Percentiles rank a stretch among this genome's conserved stretches.
These are phyloP conservation scores for Nematostella vectensis DNA, from an alignment of 92 coral and sea anemone species.

Conservation along the genomic window DNA sequence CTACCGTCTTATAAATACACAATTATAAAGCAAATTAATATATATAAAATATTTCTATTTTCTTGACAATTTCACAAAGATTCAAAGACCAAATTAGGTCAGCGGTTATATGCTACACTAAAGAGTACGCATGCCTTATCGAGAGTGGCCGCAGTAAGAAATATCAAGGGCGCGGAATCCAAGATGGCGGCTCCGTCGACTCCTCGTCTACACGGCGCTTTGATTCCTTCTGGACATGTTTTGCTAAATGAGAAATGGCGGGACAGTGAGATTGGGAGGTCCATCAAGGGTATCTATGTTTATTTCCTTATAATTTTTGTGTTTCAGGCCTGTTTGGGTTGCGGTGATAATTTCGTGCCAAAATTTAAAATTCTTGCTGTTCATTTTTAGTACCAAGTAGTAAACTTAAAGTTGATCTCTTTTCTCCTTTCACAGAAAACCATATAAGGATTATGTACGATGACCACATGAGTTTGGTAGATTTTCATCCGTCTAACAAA, in stretches of 20 bases:
- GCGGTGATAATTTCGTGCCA: constrained; percentile 34
- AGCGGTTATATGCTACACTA: no score
- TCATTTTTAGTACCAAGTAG: not conserved
- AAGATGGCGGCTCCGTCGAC: constrained; percentile 57
- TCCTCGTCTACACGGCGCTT: constrained; percentile 67
- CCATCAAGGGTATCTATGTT: constrained; percentile 62
- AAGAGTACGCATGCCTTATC: not conserved
- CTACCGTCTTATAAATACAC: no score
- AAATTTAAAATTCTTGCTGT: constrained; percentile 9
- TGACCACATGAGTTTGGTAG: constrained; percentile 68
- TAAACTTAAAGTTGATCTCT: not conserved
- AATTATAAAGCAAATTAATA: not conserved
- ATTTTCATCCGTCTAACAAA: constrained; percentile 71
- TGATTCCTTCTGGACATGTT: constrained; percentile 84
- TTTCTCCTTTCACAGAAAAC: constrained; percentile 25
- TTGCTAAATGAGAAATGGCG: constrained; percentile 82
- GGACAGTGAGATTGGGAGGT: constrained; percentile 61
- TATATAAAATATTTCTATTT: not conserved
- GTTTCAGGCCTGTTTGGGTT: not conserved
- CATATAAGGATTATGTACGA: constrained; percentile 76
- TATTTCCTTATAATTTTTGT: not conserved
- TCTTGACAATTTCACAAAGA: not conserved
- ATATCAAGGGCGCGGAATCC: no score
- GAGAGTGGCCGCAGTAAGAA: not conserved
- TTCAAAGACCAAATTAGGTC: no score